phyloP scores from a whole-genome alignment of 1,140 invertebrate genomes.

The Atta cephalotes region DNA sequence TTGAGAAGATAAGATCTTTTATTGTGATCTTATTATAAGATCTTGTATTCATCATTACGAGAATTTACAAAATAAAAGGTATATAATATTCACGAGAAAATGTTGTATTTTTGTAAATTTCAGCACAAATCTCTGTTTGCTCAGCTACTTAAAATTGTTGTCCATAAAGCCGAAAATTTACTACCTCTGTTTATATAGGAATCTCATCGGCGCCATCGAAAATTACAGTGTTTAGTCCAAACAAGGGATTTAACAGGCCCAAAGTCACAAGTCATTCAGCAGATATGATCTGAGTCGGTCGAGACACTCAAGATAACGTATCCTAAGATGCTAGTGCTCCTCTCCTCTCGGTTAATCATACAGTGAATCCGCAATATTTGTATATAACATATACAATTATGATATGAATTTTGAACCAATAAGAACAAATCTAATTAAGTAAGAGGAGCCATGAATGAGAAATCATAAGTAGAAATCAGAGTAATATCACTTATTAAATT shows the following conservation, averaged over 20 bases:
- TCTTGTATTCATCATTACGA: not conserved
- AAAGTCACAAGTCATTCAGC: conserved; percentile 50
- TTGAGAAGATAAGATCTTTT: conserved; percentile 8
- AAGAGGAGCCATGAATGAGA: too few species aligned
- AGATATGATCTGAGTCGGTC: conserved; percentile 62
- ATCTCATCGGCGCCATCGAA: conserved; percentile 55
- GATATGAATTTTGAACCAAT: too few species aligned
- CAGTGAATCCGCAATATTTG: not conserved
- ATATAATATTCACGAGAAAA: not conserved
- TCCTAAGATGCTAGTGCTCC: not conserved
- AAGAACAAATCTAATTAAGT: too few species aligned
- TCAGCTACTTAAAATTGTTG: conserved; percentile 27
- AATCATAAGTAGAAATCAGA: too few species aligned
- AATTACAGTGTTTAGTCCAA: conserved; percentile 66
- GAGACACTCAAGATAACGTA: conserved; percentile 4
- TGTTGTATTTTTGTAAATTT: not conserved
- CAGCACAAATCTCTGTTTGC: not conserved
- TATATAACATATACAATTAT: too few species aligned
- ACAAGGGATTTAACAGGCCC: conserved; percentile 49
- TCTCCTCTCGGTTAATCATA: not conserved
- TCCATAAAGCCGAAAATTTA: not conserved
- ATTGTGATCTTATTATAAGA: not conserved
- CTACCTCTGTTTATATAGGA: not conserved
- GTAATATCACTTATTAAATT: too few species aligned
- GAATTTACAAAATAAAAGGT: not conserved